Evolutionary conservation across 1,140 invertebrate species (phyloP), one percentile per base, ranked within the genome.

Genomic region (Apis mellifera): DNA sequence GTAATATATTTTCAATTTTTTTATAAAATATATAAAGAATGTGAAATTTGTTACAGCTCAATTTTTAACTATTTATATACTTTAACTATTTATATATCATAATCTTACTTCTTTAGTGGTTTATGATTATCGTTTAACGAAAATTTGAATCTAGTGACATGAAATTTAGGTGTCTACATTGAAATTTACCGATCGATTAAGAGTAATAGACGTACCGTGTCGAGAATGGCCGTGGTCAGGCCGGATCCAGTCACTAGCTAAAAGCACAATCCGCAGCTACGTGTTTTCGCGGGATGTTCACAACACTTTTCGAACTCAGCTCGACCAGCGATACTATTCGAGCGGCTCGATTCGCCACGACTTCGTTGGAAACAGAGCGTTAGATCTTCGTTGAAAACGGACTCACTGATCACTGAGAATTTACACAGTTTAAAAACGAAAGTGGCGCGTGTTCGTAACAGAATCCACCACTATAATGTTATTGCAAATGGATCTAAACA

Each of bases 201-300:
- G 32, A n/a, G 11, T 15, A 78, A 59, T 70, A 54, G 91, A 94
- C 93, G 52, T 90, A 94, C 93, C 93, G 93, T 93, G 92, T 94
- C 93, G 93, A 94, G 93, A 94, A 94, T 94, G 93, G 93, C 93
- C 93, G 93, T 94, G 92, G 92, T 94, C 93, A 93, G 92, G 93
- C 93, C 93, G 93, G 93, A 92, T 94, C 88, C 92, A 90, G 90
- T 90, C 93, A 93, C 92, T 90, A 91, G 89, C 90, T 89, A 90
- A 90, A 92, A 94, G 85, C 90, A 93, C 93, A 91, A 92, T 90
- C 90, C 88, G 87, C 90, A 85, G 84, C 83, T 81, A 70, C 80
- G 76, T 88, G 76, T 81, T 55, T 78, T 78, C 79, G 76, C 72
- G 78, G 54, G 70, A 57, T 50, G 78, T 64, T 85, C 86, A 88